Conservation (phyloP, 2,888 invertebrate species). For the Drosophila anomalipes region DNA sequence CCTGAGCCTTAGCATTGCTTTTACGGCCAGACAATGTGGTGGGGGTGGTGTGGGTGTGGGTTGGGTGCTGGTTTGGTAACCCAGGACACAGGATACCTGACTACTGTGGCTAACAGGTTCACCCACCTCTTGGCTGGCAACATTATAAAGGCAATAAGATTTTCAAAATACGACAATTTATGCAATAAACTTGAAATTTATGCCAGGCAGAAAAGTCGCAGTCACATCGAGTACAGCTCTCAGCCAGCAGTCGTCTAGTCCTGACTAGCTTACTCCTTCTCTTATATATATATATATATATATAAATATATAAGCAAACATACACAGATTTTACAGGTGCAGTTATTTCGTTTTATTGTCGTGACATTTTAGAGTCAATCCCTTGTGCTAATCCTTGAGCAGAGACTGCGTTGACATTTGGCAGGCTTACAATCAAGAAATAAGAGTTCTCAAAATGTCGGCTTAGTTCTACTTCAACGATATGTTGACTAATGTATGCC, state of each 20-base stretch:
- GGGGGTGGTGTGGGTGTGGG: not conserved
- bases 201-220: constrained; percentile 50
- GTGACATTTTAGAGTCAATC: constrained; percentile 75
- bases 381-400: constrained; percentile 70
- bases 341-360: constrained; percentile 55
- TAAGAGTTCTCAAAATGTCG: constrained; percentile 19
- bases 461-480: not conserved
- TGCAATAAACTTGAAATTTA: constrained; percentile 81
- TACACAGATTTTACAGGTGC: constrained; percentile 31
- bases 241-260: constrained; percentile 34
- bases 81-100: constrained; percentile 18
- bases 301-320: not conserved
- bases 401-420: constrained; percentile 67
- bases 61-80: too few relatives aligned
- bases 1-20: constrained; percentile 33
- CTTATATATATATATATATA: not conserved
- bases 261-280: constrained; percentile 22
- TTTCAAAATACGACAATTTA: constrained; percentile 82
- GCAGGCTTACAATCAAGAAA: constrained; percentile 17
- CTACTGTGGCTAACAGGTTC: constrained; percentile 26
- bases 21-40: constrained; percentile 21
- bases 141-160: constrained; percentile 83
- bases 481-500: constrained; percentile 2
- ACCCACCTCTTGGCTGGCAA: constrained; percentile 31
- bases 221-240: constrained; percentile 26